Evolutionary conservation across 2,113 vertebrate genomes (phyloP), one percentile per base, ranked within the genome.

Genomic region (Stigmatopora argus): DNA sequence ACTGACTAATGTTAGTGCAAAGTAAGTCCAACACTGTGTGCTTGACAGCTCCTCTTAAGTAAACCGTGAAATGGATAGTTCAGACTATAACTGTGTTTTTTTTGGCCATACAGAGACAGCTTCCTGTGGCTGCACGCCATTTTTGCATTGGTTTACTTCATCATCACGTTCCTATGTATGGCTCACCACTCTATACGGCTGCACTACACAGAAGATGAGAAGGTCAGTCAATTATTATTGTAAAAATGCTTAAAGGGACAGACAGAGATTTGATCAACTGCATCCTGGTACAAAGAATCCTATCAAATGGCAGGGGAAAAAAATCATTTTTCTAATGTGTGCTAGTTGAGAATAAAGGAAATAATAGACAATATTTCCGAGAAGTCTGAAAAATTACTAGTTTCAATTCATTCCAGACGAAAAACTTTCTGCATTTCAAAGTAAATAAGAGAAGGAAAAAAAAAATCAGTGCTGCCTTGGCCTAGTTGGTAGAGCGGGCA

Each of bases 111-210:
- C 82, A 98, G 97, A 83, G 92, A 94, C 78, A 91, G 78, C 55
- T 87, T 96, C 56, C 90, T 99, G 67, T 98, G 97, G 97, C 81
- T 99, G 62, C 96, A 99, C 71, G 93, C 95, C 83, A 74, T 94
- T 77, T 92, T 98, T 0, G 90, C 96, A 3, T 90, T 99, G 78
- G 69, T 98, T 46, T 99, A 98, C 87, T 98, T 99, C 86, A 81
- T 97, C 72, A 83, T 93, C 81, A 96, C 94, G 0, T 13, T 93
- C 61, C 41, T 95, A 77, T 93, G 93, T 78, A 98, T 99, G 97
- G 88, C 87, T 72, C 96, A 97, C 78, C 97, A 99, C 83, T 92
- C 92, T 1, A 71, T 93, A 53, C 88, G 90, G 11, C 89, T 98
- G 66, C 92, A 95, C 61, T 94, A 94, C 90, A 92, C 85, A 75